Base-by-base conservation (phyloP, 2,797 vertebrate species). In the Gymnothorax javanicus region DNA sequence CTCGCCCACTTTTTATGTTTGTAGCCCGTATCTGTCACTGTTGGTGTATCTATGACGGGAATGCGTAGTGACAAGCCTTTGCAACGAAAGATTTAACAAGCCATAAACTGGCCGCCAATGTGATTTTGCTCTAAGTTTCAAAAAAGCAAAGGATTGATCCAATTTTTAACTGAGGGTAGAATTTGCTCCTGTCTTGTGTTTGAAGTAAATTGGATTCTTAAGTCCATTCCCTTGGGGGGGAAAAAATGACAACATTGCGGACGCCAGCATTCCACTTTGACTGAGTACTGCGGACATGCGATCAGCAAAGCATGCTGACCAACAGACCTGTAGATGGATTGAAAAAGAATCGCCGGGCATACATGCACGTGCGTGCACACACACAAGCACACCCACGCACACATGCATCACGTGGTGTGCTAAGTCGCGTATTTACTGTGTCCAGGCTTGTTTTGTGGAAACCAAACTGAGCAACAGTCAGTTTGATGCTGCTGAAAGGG, bases 151-250 rank as follows among this genome's bases (percentile, higher is more conserved):
- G 56, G 85, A 89, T 89, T 58, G 83, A 84, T 90, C 87, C 84
- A 17, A 77, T 84, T 87, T 89, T 87, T 20, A 54, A 85, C 84
- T 59, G 54, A 60, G 82, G 67, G 87, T 84, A 83, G 79, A 73
- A 84, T 83, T 87, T 89, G 73, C 88, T 60, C 90, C 90, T 85
- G 88, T 89, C 89, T 89, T 88, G 86, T 88, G 93, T 86, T 91
- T 89, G 87, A 87, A 86, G 62, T 64, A 85, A 90, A 91, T 91
- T 89, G 90, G 87, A 89, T 90, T 89, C 91, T 88, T 88, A 86
- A 27, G 90, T 91, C 86, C 87, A 25, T 25, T 83, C 5, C 57
- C 50, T 43, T 43, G 33, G 57, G 88, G 88, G 89, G 91, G n/a
- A n/a, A n/a, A n/a, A n/a, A 88, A 89, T 90, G 92, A 52, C 52